These are phyloP conservation scores for Aramus guarauna DNA, from an alignment of 2,113 vertebrate species.

Conservation along the genomic window DNA sequence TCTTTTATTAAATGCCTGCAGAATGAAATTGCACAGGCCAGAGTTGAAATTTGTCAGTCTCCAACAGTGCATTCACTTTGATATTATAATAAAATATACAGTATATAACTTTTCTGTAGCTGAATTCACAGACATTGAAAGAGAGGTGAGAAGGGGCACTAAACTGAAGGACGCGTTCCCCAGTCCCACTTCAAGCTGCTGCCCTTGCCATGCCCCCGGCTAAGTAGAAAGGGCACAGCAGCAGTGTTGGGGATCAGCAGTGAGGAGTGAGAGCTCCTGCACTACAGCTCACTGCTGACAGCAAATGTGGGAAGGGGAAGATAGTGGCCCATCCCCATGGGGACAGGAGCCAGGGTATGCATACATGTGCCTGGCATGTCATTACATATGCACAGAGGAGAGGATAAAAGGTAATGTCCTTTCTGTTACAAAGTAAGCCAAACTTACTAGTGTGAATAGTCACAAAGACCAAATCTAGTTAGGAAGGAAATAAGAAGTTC, in stretches of 20 bases:
- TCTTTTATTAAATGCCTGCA: neutral
- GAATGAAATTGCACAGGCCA: neutral
- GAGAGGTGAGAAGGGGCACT: neutral
- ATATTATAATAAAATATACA: neutral
- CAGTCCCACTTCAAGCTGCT: neutral
- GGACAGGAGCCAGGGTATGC: fast-evolving
- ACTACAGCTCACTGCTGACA: fast-evolving
- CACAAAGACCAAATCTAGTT: neutral
- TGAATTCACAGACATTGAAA: neutral
- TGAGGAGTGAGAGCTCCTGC: neutral
- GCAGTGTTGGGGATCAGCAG: neutral
- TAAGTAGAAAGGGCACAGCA: neutral
- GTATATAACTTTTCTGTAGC: neutral
- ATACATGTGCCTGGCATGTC: no score
- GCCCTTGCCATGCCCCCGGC: neutral
- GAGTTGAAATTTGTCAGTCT: neutral
- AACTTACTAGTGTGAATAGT: neutral
- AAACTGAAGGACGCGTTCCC: neutral
- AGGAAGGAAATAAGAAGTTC: neutral
- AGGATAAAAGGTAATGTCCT: neutral
- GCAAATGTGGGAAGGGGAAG: neutral
- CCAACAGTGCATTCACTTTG: neutral
- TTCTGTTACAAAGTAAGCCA: neutral
- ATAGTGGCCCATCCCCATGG: no score
- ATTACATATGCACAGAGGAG: neutral